Evolutionary conservation across 1,140 invertebrate genomes (phyloP).

Genomic region (Atta cephalotes): DNA sequence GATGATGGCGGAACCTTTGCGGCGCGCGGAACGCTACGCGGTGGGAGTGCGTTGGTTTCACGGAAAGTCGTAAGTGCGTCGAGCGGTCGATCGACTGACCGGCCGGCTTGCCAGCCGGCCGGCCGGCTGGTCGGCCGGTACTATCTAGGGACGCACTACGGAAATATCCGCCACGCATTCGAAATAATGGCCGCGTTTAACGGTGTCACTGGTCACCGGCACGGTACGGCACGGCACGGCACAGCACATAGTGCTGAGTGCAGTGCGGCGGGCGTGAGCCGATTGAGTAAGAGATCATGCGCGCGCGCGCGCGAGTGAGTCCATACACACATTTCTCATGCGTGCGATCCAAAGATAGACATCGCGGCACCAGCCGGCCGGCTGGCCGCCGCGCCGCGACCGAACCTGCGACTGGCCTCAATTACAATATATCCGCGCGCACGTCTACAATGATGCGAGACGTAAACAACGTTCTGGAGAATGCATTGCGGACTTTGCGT

Average conservation of each 20-base stretch:
- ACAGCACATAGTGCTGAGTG: neutral
- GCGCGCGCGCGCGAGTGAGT: neutral
- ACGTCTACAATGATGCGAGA: slow-evolving; percentile 40
- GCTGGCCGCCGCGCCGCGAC: slow-evolving; percentile 53
- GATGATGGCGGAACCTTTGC: slow-evolving; percentile 50
- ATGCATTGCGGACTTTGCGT: neutral
- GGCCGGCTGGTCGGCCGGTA: slow-evolving; percentile 29
- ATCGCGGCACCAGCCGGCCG: slow-evolving; percentile 65
- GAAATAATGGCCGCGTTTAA: slow-evolving; percentile 78
- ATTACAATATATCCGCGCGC: slow-evolving; percentile 36
- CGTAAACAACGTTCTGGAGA: slow-evolving; percentile 64
- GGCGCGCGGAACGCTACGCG: slow-evolving; percentile 36
- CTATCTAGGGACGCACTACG: slow-evolving; percentile 71
- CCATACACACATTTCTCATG: slow-evolving; percentile 8
- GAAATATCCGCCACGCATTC: slow-evolving; percentile 75
- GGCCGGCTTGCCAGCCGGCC: slow-evolving; percentile 1
- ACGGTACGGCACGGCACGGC: slow-evolving; percentile 48
- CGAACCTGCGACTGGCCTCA: slow-evolving; percentile 61
- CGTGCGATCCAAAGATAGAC: slow-evolving; percentile 77
- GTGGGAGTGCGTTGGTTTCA: slow-evolving; percentile 58
- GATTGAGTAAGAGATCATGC: slow-evolving; percentile 75
- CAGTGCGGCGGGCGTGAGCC: slow-evolving; percentile 59
- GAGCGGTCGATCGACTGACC: slow-evolving; percentile 1
- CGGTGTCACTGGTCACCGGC: slow-evolving; percentile 74
- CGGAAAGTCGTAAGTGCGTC: slow-evolving; percentile 49